Conservation (phyloP, 2,113 vertebrate species). For the Vidua chalybeata region DNA sequence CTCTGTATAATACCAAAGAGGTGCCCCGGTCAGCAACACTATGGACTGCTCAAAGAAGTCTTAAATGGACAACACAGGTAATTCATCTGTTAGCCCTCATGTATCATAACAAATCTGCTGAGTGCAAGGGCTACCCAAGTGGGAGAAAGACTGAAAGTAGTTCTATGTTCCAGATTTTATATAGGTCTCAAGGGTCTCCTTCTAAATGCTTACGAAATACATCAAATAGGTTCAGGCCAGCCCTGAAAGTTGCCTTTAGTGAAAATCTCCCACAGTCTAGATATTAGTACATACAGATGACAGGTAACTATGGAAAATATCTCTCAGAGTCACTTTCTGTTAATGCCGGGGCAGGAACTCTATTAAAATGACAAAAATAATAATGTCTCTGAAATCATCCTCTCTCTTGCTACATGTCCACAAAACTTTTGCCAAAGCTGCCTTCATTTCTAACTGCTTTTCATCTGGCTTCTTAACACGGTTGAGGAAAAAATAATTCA, state of each 20-base stretch:
- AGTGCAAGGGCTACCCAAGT: not conserved
- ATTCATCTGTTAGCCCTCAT: not conserved
- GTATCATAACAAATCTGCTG: not conserved
- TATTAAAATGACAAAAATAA: conserved; percentile 6
- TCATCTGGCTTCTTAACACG: not conserved
- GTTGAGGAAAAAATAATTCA: not conserved
- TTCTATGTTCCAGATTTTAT: not conserved
- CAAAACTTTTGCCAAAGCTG: not conserved
- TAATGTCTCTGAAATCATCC: not conserved
- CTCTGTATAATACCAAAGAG: not conserved
- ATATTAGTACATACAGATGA: not conserved
- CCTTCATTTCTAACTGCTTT: not conserved
- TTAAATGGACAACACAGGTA: not conserved
- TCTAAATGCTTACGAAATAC: not conserved
- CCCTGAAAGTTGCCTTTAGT: not conserved
- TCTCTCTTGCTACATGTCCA: not conserved
- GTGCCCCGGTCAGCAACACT: not conserved
- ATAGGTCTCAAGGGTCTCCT: not conserved
- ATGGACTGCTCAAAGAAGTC: not conserved
- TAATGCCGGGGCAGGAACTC: not conserved
- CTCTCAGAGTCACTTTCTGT: not conserved
- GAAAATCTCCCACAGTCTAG: not conserved
- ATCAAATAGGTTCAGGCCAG: not conserved
- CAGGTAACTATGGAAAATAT: not conserved
- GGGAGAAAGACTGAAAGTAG: not conserved